Percentiles rank a stretch among this genome's conserved stretches.
Conservation (phyloP, 2,113 vertebrate species). For the Otis tarda region DNA sequence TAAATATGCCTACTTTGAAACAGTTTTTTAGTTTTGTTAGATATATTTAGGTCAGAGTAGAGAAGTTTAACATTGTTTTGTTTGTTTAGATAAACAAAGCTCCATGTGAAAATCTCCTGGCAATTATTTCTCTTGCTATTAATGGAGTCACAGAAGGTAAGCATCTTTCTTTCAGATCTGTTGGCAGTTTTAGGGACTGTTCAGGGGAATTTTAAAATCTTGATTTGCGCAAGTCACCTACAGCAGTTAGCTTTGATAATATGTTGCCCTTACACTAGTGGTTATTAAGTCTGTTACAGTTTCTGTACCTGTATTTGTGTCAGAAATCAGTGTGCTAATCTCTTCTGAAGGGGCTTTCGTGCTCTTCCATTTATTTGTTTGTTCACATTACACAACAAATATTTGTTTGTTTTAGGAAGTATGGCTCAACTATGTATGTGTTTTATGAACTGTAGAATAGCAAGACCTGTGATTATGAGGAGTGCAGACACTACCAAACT, state of each 20-base stretch:
- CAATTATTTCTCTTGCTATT: constrained; percentile 95
- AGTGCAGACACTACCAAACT: background rate
- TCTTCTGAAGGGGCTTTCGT: background rate
- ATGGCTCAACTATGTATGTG: accelerated
- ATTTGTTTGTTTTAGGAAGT: background rate
- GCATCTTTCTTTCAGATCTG: background rate
- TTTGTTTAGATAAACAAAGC: constrained; percentile 84
- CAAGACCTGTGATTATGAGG: background rate
- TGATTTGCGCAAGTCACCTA: background rate
- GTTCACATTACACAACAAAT: background rate
- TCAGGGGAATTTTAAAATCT: background rate
- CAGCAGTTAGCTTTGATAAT: background rate
- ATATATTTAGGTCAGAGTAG: background rate
- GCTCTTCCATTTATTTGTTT: background rate
- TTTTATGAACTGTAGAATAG: background rate
- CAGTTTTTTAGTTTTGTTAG: background rate
- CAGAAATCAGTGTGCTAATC: background rate
- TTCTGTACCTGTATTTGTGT: background rate
- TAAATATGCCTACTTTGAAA: background rate
- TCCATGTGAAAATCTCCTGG: constrained; percentile 89
- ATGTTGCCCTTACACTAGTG: background rate
- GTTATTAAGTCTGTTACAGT: background rate
- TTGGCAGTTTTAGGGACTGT: background rate
- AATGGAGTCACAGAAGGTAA: constrained; percentile 92
- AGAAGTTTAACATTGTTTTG: background rate